phyloP scores from a whole-genome alignment of 1,140 invertebrate species.

The Brachionus paranguensis region DNA sequence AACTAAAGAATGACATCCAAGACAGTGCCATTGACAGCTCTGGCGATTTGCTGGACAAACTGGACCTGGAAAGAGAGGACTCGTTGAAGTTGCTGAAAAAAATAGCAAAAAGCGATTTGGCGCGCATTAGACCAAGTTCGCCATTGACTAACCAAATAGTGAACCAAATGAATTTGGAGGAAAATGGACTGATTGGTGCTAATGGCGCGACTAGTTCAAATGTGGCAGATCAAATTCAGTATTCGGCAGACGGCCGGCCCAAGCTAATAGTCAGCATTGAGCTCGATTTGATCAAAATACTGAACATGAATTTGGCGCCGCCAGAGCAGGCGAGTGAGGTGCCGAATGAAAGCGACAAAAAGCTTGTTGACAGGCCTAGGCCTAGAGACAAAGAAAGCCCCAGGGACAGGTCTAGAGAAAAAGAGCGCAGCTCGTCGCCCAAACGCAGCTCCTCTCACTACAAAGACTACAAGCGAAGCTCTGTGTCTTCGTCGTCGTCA shows the following conservation, averaged over 20 bases:
- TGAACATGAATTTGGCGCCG: conserved; percentile 19
- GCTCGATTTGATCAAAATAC: conserved; percentile 34
- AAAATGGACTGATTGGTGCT: neutral
- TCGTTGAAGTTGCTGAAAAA: neutral
- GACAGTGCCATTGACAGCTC: neutral
- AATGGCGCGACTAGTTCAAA: neutral
- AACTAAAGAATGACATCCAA: neutral
- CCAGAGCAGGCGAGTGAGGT: neutral
- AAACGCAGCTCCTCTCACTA: neutral
- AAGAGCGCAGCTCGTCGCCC: neutral
- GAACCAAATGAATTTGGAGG: conserved; percentile 10
- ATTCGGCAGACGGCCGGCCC: conserved; percentile 25
- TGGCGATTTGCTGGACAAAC: neutral
- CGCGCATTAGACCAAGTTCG: neutral
- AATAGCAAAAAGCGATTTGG: neutral
- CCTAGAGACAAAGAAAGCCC: neutral
- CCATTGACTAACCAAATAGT: conserved; percentile 16
- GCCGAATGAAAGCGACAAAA: neutral
- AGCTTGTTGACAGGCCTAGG: neutral
- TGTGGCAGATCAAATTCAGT: conserved; percentile 34
- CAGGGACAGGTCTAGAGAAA: neutral
- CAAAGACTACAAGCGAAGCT: conserved; percentile 6
- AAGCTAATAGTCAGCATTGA: conserved; percentile 33
- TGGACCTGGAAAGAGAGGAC: neutral
- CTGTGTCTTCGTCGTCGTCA: conserved; percentile 2